Base-by-base conservation (phyloP, 2,888 invertebrate species). In the Melanchra persicariae region DNA sequence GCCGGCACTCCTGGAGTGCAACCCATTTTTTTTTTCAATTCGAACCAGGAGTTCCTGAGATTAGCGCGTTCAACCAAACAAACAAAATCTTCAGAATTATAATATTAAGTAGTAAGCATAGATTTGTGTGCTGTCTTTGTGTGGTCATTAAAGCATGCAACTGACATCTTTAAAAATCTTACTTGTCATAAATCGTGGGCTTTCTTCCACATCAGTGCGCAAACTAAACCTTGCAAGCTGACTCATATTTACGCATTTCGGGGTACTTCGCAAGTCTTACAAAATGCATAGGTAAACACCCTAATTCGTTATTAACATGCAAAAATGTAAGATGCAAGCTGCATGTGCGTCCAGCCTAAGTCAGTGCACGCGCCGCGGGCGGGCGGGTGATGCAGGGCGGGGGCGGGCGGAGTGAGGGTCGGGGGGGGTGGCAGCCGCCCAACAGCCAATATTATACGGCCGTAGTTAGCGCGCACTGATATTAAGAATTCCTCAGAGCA, bases 381-480 rank as follows among this genome's bases (percentile, higher is more conserved):
- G 22, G 54, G 52, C 30, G 3, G 43, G 74, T 7, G 77, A 47
- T 26, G 72, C 58, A 37, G 59, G 45, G 79, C 54, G 79, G 77
- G 34, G 71, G 62, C 70, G 79, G 61, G 62, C 65, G 74, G 52
- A 69, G 61, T 0, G 59, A 49, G 30, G 66, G 43, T 40, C 58
- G 65, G 68, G 73, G 79, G 70, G 77, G 55, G 82, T 6, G 65
- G 60, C 73, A 76, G 70, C 75, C 82, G 73, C 89, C 91, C 89
- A 86, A 84, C 89, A 90, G 91, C 92, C 93, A 93, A 93, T 94
- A 94, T 95, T 93, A 94, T 95, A 95, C 94, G 94, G 91, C 84
- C 91, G 92, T 95, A 95, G 95, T 95, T 95, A 95, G 95, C 95
- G 93, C 93, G 93, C 95, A 93, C 94, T 94, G 95, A 95, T 95